Percentiles rank a stretch among this genome's conserved stretches.
Evolutionary conservation across 2,113 vertebrate genomes (phyloP).

Genomic region (Pseudolaguvia tuberculata): DNA sequence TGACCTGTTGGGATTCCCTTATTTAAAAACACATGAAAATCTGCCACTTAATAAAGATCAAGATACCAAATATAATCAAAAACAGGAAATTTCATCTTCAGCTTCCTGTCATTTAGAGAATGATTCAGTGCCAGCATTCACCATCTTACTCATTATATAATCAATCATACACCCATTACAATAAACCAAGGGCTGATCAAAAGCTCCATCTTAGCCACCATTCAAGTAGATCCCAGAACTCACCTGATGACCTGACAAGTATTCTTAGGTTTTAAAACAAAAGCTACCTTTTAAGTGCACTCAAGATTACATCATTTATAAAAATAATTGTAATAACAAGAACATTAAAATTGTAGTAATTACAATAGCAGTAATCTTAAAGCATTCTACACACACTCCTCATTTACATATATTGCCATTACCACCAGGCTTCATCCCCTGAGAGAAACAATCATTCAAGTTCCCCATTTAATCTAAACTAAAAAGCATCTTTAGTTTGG

Average conservation of each 20-base stretch:
- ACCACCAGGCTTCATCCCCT: conserved; percentile 63
- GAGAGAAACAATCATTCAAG: conserved; percentile 69
- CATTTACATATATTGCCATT: conserved; percentile 62
- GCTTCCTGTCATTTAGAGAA: conserved; percentile 45
- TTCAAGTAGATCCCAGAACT: conserved; percentile 55
- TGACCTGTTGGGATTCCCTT: conserved; percentile 60
- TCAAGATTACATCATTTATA: conserved; percentile 66
- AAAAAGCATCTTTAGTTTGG: conserved; percentile 61
- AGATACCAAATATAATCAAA: conserved; percentile 31
- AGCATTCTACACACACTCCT: conserved; percentile 47
- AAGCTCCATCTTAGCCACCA: conserved; percentile 32
- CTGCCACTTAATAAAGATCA: conserved; percentile 6
- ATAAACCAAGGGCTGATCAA: conserved; percentile 12
- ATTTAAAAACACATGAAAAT: conserved; percentile 45
- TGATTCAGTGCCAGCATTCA: conserved; percentile 27
- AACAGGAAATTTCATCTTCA: conserved; percentile 18
- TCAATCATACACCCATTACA: conserved; percentile 19
- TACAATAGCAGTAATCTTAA: conserved; percentile 60
- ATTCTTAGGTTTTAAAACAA: conserved; percentile 68
- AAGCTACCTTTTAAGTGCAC: conserved; percentile 67
- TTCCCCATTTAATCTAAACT: conserved; percentile 61
- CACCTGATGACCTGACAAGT: conserved; percentile 38
- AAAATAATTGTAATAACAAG: conserved; percentile 67
- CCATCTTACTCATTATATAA: conserved; percentile 17
- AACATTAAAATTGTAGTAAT: conserved; percentile 63